Base-by-base conservation (phyloP, 2,888 invertebrate genomes). In the Agrotis segetum region DNA sequence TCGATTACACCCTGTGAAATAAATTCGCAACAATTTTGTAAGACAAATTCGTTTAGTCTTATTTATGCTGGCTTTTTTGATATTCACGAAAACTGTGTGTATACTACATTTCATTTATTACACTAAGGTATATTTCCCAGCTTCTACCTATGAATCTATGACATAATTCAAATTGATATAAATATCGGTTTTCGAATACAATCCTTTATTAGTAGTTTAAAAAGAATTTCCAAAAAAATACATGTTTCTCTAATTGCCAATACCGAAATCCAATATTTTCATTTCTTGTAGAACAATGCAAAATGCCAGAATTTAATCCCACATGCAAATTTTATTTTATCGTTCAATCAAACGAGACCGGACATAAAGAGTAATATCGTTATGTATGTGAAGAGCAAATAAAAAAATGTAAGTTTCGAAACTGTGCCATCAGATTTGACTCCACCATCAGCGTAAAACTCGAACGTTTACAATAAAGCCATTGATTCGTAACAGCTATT, bases 1-100 rank as follows among this genome's bases (percentile, higher is more conserved):
- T 87, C 67, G 78, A 88, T 88, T 85, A 74, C 47, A 67, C 58
- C 34, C 21, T 34, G 19, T 67, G 58, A 67, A 64, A 74, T 72
- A 81, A 71, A 71, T 77, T 74, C 13, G 66, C 65, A 63, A 77
- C 67, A 72, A 72, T 72, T 63, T 68, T 68, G 52, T 55, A 49
- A 11, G 58, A 62, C 58, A 66, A 67, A 66, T 76, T 81, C 19
- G 67, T 64, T 64, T 71, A 64, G 60, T 66, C 47, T 52, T 66
- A 11, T 62, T 58, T 40, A 16, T 46, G 17, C 16, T 47, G 56
- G 5, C 5, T 13, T 50, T 49, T 44, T 62, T 61, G 21, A 65
- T 60, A 40, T 65, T 58, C 19, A 52, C 9, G 29, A 24, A 58
- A 14, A 17, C 4, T 44, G 7, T 59, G n/a, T 29, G 11, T 47